phyloP scores from a whole-genome alignment of 92 coral and sea anemone species.

The Zoanthus sociatus region DNA sequence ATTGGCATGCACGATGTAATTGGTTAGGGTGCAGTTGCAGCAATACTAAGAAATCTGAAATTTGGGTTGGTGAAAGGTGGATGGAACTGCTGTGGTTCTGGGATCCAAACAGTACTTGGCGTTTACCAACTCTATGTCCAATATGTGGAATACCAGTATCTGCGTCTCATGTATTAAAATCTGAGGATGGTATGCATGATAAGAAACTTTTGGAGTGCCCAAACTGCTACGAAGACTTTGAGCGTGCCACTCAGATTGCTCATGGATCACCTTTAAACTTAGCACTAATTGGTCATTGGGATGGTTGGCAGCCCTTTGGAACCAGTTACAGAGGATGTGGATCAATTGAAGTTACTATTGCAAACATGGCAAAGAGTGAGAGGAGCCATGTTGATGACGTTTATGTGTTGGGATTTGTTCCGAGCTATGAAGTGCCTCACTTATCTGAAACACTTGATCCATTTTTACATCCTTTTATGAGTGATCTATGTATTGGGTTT shows the following conservation, averaged over 20 bases:
- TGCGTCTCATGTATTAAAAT: constrained; percentile 58
- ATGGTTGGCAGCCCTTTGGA: constrained; percentile 87
- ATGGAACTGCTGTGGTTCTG: constrained; percentile 78
- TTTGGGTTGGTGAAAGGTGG: constrained; percentile 85
- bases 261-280: constrained; percentile 70
- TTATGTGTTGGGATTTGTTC: constrained; percentile 69
- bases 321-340: constrained; percentile 76
- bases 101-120: constrained; percentile 71
- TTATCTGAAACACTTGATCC: constrained; percentile 63
- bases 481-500: constrained; percentile 57
- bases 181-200: constrained; percentile 29
- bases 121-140: constrained; percentile 64
- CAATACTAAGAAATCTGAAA: constrained; percentile 60
- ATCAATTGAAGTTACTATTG: constrained; percentile 71
- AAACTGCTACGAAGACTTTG: constrained; percentile 64
- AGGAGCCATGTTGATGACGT: constrained; percentile 71
- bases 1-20: constrained; percentile 46
- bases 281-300: constrained; percentile 79
- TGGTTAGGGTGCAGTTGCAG: constrained; percentile 45
- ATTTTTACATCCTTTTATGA: constrained; percentile 66
- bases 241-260: constrained; percentile 47
- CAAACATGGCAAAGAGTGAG: constrained; percentile 62
- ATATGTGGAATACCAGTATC: constrained; percentile 66
- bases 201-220: constrained; percentile 70
- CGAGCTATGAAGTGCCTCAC: constrained; percentile 53